A percentile compares a stretch with the other conserved stretches of the same genome.
These are phyloP conservation scores for Charanyca ferruginea DNA, from an alignment of 2,888 invertebrate species.

Conservation along the genomic window DNA sequence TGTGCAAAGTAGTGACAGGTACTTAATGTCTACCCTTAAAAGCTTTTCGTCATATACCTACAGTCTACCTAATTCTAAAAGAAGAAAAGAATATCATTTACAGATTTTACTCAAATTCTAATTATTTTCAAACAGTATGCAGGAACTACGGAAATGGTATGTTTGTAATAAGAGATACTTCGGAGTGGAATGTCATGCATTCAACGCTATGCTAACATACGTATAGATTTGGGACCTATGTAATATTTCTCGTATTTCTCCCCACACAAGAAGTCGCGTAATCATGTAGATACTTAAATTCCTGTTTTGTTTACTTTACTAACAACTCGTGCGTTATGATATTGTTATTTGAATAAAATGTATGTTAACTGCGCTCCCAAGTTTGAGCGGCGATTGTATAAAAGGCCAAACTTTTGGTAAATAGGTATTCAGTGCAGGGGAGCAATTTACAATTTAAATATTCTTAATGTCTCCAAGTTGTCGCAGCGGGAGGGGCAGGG, in stretches of 20 bases:
- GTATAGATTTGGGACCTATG: neutral
- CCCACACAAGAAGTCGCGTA: slow-evolving; percentile 38
- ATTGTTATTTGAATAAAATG: slow-evolving; percentile 63
- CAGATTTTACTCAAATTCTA: neutral
- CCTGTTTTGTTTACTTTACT: slow-evolving; percentile 51
- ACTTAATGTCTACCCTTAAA: neutral
- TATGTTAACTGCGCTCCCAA: slow-evolving; percentile 63
- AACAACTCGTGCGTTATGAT: slow-evolving; percentile 51
- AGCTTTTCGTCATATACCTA: neutral
- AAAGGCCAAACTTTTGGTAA: slow-evolving; percentile 83
- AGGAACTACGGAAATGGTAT: slow-evolving; percentile 26
- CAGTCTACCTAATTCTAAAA: neutral
- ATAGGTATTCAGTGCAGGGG: slow-evolving; percentile 90
- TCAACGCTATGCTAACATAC: slow-evolving; percentile 8
- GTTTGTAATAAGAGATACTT: slow-evolving; percentile 28
- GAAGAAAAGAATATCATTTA: neutral
- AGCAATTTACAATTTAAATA: slow-evolving; percentile 91
- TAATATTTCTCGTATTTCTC: slow-evolving; percentile 11
- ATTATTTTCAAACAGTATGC: slow-evolving; percentile 2
- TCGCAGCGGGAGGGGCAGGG: slow-evolving; percentile 72
- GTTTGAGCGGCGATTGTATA: slow-evolving; percentile 72
- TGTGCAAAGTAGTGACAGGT: neutral
- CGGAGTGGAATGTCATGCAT: slow-evolving; percentile 43
- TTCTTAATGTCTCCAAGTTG: slow-evolving; percentile 90
- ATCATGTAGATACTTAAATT: slow-evolving; percentile 51